phyloP scores from a whole-genome alignment of 2,113 vertebrate genomes.

The Spilogale gracilis region DNA sequence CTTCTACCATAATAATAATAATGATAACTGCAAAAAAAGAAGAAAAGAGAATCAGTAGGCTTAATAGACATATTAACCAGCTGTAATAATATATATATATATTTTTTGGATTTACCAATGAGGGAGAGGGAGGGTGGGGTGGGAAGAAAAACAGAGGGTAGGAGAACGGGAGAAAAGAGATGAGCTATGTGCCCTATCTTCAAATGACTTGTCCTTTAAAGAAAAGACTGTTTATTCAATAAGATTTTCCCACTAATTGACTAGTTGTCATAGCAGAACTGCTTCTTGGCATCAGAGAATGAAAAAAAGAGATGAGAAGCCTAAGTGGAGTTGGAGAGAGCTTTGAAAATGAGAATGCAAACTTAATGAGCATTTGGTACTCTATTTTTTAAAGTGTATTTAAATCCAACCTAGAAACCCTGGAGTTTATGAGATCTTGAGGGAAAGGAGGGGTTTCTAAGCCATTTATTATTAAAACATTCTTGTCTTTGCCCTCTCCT shows the following conservation, averaged over 20 bases:
- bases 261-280: background rate
- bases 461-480: background rate
- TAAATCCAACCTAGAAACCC: background rate
- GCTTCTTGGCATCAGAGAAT: conserved; percentile 45
- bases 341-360: conserved; percentile 56
- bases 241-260: conserved; percentile 45
- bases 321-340: background rate
- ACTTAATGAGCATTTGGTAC: background rate
- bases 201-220: conserved; percentile 21
- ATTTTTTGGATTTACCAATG: background rate
- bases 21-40: background rate
- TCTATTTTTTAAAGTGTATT: conserved; percentile 46
- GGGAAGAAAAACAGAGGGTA: background rate
- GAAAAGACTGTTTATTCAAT: background rate
- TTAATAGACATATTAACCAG: background rate
- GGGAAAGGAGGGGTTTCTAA: background rate
- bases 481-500: background rate
- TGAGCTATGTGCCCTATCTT: background rate
- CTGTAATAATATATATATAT: background rate
- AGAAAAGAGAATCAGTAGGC: background rate
- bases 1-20: background rate
- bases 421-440: background rate
- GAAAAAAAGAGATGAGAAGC: background rate
- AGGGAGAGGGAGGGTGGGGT: background rate
- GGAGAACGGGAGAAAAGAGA: background rate